Conservation (phyloP, 2,797 vertebrate genomes). For the Perodicticus potto region DNA sequence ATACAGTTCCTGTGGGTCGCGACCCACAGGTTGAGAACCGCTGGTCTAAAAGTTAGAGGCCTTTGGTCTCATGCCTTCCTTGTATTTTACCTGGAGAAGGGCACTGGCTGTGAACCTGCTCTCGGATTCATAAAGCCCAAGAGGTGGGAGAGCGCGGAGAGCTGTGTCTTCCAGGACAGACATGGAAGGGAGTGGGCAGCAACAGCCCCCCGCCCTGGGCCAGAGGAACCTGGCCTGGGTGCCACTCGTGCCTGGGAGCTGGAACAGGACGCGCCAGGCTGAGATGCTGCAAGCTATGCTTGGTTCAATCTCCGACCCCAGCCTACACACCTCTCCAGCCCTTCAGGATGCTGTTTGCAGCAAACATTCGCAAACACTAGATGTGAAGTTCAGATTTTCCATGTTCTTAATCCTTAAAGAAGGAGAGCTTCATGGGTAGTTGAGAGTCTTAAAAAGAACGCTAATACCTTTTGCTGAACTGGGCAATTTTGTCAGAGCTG, state of each 20-base stretch:
- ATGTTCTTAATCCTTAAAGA: slow-evolving; percentile 65
- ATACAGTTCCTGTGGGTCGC: no score
- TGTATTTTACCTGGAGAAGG: background rate
- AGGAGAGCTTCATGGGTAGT: slow-evolving; percentile 51
- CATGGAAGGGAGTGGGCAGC: background rate
- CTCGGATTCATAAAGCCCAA: background rate
- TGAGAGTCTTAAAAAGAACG: slow-evolving; percentile 69
- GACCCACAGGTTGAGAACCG: no score
- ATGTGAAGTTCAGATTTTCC: slow-evolving; percentile 28
- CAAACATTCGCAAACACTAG: slow-evolving; percentile 49
- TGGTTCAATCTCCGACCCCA: background rate
- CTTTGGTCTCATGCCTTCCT: background rate
- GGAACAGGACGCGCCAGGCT: background rate
- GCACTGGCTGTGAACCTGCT: background rate
- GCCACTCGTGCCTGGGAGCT: background rate
- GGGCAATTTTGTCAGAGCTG: slow-evolving; percentile 58
- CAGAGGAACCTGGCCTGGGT: background rate
- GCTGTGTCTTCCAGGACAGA: background rate
- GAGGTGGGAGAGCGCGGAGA: background rate
- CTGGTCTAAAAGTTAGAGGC: background rate
- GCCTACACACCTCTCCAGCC: background rate
- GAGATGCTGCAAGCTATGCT: background rate
- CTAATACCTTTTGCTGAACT: slow-evolving; percentile 66
- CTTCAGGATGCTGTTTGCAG: slow-evolving; percentile 28
- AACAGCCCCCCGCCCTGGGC: background rate